Conservation (phyloP, 1,140 invertebrate species). For the Glossosoma conforme region DNA sequence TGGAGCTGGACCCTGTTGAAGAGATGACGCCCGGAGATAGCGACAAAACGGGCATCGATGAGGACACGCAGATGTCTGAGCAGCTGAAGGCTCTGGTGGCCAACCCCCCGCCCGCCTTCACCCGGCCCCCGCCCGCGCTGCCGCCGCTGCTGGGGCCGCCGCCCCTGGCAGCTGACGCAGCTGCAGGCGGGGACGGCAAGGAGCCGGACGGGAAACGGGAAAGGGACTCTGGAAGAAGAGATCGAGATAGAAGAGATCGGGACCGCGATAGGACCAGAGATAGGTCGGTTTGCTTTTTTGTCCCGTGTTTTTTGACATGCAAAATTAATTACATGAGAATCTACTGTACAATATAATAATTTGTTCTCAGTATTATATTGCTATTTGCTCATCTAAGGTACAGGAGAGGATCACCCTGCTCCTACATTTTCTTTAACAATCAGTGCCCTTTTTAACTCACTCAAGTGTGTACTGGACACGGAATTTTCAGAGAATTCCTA, state of each 20-base stretch:
- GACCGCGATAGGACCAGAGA: slow-evolving; percentile 23
- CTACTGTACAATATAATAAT: too few species aligned
- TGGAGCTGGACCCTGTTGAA: slow-evolving; percentile 43
- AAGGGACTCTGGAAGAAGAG: slow-evolving; percentile 34
- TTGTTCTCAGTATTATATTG: too few species aligned
- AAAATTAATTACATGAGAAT: too few species aligned
- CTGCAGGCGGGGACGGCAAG: slow-evolving; percentile 3
- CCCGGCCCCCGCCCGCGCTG: slow-evolving; percentile 29
- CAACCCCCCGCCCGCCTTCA: slow-evolving; percentile 46
- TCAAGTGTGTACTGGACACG: too few species aligned
- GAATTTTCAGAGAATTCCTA: too few species aligned
- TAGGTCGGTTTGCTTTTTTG: slow-evolving; percentile 9
- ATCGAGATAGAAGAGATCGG: slow-evolving; percentile 30
- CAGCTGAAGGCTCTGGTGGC: slow-evolving; percentile 44
- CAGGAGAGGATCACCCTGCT: too few species aligned
- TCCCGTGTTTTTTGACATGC: too few species aligned
- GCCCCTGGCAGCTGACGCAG: not conserved
- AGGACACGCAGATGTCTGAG: slow-evolving; percentile 32
- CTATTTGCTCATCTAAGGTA: too few species aligned
- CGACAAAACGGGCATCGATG: slow-evolving; percentile 33
- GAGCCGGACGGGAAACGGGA: slow-evolving; percentile 31
- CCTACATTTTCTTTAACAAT: too few species aligned
- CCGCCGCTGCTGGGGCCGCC: slow-evolving; percentile 10
- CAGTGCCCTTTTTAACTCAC: too few species aligned
- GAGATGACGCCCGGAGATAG: slow-evolving; percentile 25